These are phyloP conservation scores for Chanos chanos DNA, from an alignment of 2,797 vertebrate species.

Conservation along the genomic window DNA sequence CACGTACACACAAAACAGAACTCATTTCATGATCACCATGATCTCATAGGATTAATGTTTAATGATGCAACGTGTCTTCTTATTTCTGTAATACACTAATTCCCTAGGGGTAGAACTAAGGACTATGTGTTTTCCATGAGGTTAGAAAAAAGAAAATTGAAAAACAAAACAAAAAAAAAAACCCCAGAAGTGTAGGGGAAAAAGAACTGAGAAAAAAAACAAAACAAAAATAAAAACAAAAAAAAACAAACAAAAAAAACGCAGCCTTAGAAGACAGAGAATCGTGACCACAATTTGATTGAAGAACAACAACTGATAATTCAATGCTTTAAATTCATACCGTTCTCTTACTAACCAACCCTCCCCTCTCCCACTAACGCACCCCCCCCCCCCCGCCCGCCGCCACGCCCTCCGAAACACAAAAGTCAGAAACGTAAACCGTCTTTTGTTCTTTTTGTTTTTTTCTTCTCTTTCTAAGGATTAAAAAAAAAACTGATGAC, in stretches of 20 bases:
- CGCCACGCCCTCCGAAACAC: conserved; percentile 11
- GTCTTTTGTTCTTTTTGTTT: not conserved
- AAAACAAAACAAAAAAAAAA: no score
- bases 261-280: conserved; percentile 52
- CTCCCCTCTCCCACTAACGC: not conserved
- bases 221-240: not conserved
- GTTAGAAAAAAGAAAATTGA: no score
- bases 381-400: no score
- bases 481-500: conserved; percentile 54
- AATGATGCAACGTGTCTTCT: no score
- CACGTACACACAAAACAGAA: conserved; percentile 54
- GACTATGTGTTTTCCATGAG: no score
- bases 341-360: conserved; percentile 14
- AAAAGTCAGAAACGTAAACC: not conserved
- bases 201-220: conserved; percentile 12
- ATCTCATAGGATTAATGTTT: conserved; percentile 34
- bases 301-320: conserved; percentile 15
- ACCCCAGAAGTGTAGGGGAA: no score
- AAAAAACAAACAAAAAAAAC: conserved; percentile 29
- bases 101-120: no score
- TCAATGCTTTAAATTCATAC: conserved; percentile 26
- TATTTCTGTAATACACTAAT: no score
- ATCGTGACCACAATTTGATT: conserved; percentile 51
- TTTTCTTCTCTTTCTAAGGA: conserved; percentile 8
- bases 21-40: conserved; percentile 50